phyloP scores from a whole-genome alignment of 1,140 invertebrate genomes.

The Drosophila parabipectinata region DNA sequence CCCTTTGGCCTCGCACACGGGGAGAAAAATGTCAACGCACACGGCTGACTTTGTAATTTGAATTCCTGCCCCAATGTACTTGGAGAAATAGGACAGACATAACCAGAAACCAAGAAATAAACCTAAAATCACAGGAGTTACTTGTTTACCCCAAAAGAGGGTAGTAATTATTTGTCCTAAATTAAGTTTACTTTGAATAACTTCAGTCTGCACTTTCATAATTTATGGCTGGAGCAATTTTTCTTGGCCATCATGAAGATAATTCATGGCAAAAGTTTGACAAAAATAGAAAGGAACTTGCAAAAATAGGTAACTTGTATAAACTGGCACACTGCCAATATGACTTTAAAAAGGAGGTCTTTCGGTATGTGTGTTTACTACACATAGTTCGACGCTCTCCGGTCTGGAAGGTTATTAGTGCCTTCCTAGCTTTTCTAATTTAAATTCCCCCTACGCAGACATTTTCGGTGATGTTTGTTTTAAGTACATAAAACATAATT shows the following conservation, averaged over 20 bases:
- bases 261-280: constrained; percentile 6
- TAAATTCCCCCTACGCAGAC: constrained; percentile 19
- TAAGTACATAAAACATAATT: constrained; percentile 43
- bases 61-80: background rate
- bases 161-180: background rate
- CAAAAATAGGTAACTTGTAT: constrained; percentile 23
- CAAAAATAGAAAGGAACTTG: constrained; percentile 6
- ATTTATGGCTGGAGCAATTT: constrained; percentile 1
- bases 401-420: background rate
- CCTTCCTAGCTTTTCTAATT: constrained; percentile 34
- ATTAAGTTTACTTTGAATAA: background rate
- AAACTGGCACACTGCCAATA: constrained; percentile 20
- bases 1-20: constrained; percentile 19
- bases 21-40: constrained; percentile 6
- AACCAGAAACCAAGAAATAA: background rate
- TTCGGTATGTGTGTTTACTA: background rate
- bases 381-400: background rate
- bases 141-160: background rate
- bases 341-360: background rate
- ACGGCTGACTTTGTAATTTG: constrained; percentile 4
- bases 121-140: background rate
- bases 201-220: background rate
- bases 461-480: constrained; percentile 1
- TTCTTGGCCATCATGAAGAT: constrained; percentile 1
- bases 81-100: background rate